Conservation (phyloP, 2,113 vertebrate genomes). For the Fregetta grallaria region DNA sequence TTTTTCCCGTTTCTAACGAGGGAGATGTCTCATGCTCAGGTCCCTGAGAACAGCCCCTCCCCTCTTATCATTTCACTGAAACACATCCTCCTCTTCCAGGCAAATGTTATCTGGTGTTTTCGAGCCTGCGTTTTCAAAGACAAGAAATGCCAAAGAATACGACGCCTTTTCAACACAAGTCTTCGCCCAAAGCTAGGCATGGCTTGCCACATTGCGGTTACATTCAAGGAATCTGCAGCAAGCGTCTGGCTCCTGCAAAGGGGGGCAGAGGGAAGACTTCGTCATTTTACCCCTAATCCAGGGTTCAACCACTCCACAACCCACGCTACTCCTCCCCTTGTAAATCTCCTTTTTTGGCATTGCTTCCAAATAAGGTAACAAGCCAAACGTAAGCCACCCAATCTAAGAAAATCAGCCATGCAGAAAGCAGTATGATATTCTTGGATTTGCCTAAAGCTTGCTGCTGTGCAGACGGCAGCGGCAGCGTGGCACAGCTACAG, state of each 20-base stretch:
- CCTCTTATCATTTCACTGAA: not conserved
- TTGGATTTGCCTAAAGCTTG: not conserved
- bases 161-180: not conserved
- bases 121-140: not conserved
- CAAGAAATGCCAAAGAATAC: not conserved
- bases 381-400: not conserved
- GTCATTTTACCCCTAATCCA: not conserved
- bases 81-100: not conserved
- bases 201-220: not conserved
- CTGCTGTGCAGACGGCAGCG: not conserved
- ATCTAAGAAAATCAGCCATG: not conserved
- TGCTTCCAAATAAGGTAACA: not conserved
- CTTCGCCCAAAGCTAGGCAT: not conserved
- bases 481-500: not conserved
- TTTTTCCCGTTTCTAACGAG: not conserved
- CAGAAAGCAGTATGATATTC: not conserved
- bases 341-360: not conserved
- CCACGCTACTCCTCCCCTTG: accelerated
- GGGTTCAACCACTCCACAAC: not conserved
- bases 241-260: not conserved
- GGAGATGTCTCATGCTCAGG: not conserved
- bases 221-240: not conserved
- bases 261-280: not conserved
- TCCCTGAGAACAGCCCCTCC: not conserved
- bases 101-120: not conserved